Evolutionary conservation across 2,888 invertebrate species (phyloP), one percentile per base, ranked within the genome.

Genomic region (Cephus sareptanus): DNA sequence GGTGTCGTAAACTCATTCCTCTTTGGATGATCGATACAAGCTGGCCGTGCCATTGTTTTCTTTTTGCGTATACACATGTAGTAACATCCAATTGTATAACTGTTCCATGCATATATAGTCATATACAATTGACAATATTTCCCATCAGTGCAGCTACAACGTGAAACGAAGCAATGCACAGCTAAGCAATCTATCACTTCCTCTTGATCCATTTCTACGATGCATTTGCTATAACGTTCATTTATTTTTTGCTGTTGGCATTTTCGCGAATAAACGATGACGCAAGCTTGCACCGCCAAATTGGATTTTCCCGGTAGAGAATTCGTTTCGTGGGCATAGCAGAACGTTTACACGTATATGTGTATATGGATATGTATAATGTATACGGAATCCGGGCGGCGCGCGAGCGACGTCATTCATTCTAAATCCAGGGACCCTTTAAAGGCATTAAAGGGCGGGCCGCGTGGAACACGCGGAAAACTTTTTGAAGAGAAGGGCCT

Each of bases 11-110:
- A 77, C 73, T 77, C 79, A 74, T 77, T 80, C 75, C 73, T 75
- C 40, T 75, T 76, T 30, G 74, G 34, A 82, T 77, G 73, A 79
- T 80, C 76, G 76, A 77, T 76, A 70, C 76, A 79, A 79, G 68
- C 76, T 56, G 34, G 4, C 23, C n/a, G 35, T 13, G 56, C 34
- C 73, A n/a, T 79, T 56, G 56, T 56, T 56, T 56, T 56, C 56
- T 1, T 56, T 9, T 23, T 56, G 23, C 56, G 23, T 56, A 56
- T 23, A 9, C 2, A 56, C 9, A 23, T 23, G 1, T 56, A 9
- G 23, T 56, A 56, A 56, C 9, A 23, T 15, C 23, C 9, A 56
- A 23, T 15, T 56, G 56, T 56, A 56, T 23, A 56, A 23, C 40
- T 15, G 6, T 40, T 40, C 1, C 40, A 40, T 15, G 15, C 40